A percentile compares a stretch with the other conserved stretches of the same genome.
phyloP scores from a whole-genome alignment of 2,888 invertebrate species.

The Pristionchus exspectatus region DNA sequence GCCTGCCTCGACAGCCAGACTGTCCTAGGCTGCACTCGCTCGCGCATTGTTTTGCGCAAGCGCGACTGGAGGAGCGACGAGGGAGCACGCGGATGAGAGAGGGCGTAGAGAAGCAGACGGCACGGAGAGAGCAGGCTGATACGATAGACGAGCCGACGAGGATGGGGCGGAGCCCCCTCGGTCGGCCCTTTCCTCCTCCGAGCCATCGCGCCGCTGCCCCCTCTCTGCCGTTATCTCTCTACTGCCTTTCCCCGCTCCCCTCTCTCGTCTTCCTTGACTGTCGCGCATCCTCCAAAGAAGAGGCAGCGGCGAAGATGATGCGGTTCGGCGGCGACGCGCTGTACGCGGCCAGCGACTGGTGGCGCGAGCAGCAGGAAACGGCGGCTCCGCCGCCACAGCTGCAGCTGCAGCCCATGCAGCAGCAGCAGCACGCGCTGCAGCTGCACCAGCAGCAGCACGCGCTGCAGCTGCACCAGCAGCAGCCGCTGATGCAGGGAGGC shows the following conservation, averaged over 20 bases:
- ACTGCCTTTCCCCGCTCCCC: not conserved
- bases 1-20: not conserved
- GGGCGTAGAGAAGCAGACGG: not conserved
- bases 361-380: conserved; percentile 45
- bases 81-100: not conserved
- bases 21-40: conserved; percentile 20
- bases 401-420: not conserved
- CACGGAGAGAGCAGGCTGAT: not conserved
- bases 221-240: conserved; percentile 5
- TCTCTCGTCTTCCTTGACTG: not conserved
- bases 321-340: conserved; percentile 45
- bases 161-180: conserved; percentile 8
- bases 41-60: conserved; percentile 18
- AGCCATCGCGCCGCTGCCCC: conserved; percentile 17
- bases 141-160: not conserved
- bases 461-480: too few relatives aligned
- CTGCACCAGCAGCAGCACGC: not conserved
- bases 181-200: not conserved
- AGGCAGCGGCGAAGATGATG: conserved; percentile 29
- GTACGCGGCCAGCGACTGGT: conserved; percentile 28
- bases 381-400: not conserved
- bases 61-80: not conserved
- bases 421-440: not conserved
- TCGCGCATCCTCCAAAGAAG: not conserved
- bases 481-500: too few relatives aligned